Evolutionary conservation across 2,797 vertebrate genomes (phyloP), one percentile per base, ranked within the genome.

Genomic region (Calcarius lapponicus): DNA sequence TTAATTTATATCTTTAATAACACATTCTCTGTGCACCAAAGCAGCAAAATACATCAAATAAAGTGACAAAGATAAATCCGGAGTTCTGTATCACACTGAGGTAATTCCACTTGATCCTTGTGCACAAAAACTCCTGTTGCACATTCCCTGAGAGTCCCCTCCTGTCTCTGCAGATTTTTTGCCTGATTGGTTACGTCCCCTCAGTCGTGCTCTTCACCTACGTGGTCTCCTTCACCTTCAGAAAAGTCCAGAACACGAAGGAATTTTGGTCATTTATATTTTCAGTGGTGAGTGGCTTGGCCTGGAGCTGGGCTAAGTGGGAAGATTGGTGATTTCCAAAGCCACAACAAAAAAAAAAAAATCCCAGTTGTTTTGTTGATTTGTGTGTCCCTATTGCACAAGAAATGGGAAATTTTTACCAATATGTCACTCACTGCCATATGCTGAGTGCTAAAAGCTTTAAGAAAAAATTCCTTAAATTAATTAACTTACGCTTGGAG

Each of bases 221-320:
- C 0, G 97, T 99, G 22, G 97, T 98, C 78, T 99, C 99, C 17
- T 99, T 99, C 86, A 98, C 98, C 21, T 99, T 99, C 79, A 98
- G 97, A 29, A 98, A 98, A 92, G 98, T 99, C 94, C 98, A 99
- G 96, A 99, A 99, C 96, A 99, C 99, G 17, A 98, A 98, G 79
- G 99, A 99, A 71, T 99, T 99, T 97, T 99, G 99, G 98, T 99
- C 99, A 0, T 99, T 99, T 70, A 98, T 99, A 89, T 99, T 98
- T 94, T 99, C 99, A 96, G 98, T 99, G 98, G 99, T 99, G 97
- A 98, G 98, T 98, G 51, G 2, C 31, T 64, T 92, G 64, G 7
- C 80, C 26, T 53, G 43, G 26, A 57, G 32, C 60, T 81, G 42
- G 12, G 32, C 29, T 28, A 7, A 7, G 34, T 17, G 16, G 91